These are phyloP conservation scores for Steinernema khuongi DNA, from an alignment of 1,140 invertebrate species.

Conservation along the genomic window DNA sequence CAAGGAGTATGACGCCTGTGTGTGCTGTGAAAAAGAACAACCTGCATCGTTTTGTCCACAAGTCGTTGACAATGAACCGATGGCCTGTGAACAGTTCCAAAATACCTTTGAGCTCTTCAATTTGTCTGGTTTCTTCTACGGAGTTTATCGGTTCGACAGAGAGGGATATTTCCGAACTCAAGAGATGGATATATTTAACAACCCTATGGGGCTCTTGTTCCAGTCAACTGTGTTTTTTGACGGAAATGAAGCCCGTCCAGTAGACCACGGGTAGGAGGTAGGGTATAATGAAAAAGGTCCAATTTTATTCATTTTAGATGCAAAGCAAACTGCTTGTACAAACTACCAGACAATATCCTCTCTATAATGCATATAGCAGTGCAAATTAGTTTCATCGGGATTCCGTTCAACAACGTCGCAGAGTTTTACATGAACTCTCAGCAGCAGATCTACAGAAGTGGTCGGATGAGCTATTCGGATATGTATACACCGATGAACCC, in stretches of 20 bases:
- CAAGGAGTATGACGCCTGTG: not conserved
- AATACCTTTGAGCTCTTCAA: not conserved
- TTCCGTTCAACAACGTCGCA: not conserved
- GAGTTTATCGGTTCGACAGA: not conserved
- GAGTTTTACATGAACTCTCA: not conserved
- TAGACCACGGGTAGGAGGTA: not conserved
- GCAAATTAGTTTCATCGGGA: not conserved
- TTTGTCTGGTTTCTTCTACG: not conserved
- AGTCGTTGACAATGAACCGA: not conserved
- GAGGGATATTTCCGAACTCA: conserved; percentile 1
- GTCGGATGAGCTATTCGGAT: not conserved
- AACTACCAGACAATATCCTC: not conserved
- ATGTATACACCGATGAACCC: not conserved
- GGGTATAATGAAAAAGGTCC: not conserved
- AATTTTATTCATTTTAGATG: not conserved
- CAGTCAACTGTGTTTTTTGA: not conserved
- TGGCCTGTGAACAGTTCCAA: not conserved
- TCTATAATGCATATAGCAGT: not conserved
- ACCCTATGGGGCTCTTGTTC: not conserved
- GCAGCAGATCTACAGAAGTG: not conserved
- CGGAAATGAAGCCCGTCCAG: not conserved
- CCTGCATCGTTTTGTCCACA: not conserved
- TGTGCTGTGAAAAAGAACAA: not conserved
- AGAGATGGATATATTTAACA: not conserved
- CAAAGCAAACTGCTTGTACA: conserved; percentile 9